phyloP scores from a whole-genome alignment of 2,797 vertebrate species.

The Epinephelus coioides region DNA sequence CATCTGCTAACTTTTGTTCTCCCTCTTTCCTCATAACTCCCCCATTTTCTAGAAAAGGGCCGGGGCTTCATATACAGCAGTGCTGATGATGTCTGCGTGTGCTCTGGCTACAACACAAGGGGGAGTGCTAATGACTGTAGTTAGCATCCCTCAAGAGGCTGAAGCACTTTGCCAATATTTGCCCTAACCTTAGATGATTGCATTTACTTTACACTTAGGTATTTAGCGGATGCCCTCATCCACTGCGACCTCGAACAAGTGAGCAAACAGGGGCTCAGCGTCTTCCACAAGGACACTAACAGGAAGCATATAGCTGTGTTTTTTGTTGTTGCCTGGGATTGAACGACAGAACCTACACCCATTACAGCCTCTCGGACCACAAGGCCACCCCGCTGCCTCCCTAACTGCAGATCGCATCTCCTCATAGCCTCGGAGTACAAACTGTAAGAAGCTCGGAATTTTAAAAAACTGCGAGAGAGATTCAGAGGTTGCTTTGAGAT shows the following conservation, averaged over 20 bases:
- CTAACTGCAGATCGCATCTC: slow-evolving; percentile 22
- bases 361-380: slow-evolving; percentile 37
- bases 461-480: slow-evolving; percentile 5
- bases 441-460: background rate
- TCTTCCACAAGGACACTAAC: slow-evolving; percentile 51
- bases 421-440: slow-evolving; percentile 14
- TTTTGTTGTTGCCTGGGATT: background rate
- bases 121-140: slow-evolving; percentile 66
- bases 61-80: slow-evolving; percentile 30
- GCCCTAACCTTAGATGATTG: slow-evolving; percentile 74
- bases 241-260: slow-evolving; percentile 34
- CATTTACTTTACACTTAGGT: slow-evolving; percentile 64
- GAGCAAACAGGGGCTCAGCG: slow-evolving; percentile 7
- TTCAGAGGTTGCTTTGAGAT: slow-evolving; percentile 16
- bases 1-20: slow-evolving; percentile 74
- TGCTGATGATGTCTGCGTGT: slow-evolving; percentile 19
- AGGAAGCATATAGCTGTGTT: slow-evolving; percentile 26
- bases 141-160: slow-evolving; percentile 61
- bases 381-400: slow-evolving; percentile 29
- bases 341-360: slow-evolving; percentile 29
- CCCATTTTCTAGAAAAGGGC: slow-evolving; percentile 43
- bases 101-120: slow-evolving; percentile 48
- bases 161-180: slow-evolving; percentile 75
- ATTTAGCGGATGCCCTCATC: slow-evolving; percentile 54
- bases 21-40: slow-evolving; percentile 47